Evolutionary conservation across 1,140 invertebrate genomes (phyloP).

Genomic region (Drosophila ercepeae): DNA sequence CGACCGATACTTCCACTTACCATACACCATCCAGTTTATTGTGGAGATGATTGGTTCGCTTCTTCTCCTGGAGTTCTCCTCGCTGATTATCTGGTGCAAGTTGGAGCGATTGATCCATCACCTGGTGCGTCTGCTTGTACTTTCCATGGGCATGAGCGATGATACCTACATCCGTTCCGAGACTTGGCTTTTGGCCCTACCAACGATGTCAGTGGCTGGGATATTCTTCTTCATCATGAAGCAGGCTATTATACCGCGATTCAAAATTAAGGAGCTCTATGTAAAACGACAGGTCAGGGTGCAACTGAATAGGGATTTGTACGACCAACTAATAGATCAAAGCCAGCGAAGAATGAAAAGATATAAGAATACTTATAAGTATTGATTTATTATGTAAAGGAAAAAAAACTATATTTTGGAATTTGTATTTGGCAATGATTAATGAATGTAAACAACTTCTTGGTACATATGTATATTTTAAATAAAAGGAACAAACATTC

Average conservation of each 20-base stretch:
- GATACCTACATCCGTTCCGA: constrained; percentile 1
- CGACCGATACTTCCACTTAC: constrained; percentile 13
- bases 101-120: constrained; percentile 15
- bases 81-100: constrained; percentile 17
- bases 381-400: neutral
- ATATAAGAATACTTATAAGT: neutral
- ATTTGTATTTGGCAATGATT: neutral
- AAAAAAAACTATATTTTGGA: neutral
- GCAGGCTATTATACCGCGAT: neutral
- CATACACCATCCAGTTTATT: constrained; percentile 8
- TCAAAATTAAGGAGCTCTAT: neutral
- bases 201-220: constrained; percentile 2
- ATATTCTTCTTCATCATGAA: neutral
- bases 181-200: neutral
- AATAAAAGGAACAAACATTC: neutral
- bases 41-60: constrained; percentile 9
- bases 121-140: neutral
- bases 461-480: neutral
- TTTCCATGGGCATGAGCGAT: constrained; percentile 1
- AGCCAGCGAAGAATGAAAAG: neutral
- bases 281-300: neutral
- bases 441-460: neutral
- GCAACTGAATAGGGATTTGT: neutral
- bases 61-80: constrained; percentile 14
- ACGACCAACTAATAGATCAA: neutral